Evolutionary conservation across 2,888 invertebrate species (phyloP), one percentile per base, ranked within the genome.

Genomic region (Graphium colonna): DNA sequence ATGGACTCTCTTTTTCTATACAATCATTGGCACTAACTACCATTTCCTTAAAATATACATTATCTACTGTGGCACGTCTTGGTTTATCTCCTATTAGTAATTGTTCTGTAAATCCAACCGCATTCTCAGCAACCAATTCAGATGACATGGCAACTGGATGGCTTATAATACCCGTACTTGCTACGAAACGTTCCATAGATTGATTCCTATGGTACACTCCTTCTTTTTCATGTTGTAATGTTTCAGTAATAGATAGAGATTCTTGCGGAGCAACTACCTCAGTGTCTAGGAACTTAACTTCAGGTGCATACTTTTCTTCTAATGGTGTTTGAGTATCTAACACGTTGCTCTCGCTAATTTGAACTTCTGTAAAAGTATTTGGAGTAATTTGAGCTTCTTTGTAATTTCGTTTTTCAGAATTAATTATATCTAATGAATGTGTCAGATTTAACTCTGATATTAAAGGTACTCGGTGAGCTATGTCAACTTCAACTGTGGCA

Each of bases 1-100:
- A 79, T 58, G 18, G 16, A 45, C 70, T 77, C 85, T 94, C 94
- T 57, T 85, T 88, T 82, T 94, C 94, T 57, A 86, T 91, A 18
- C 71, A 71, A 58, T 90, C 78, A 12, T 91, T 85, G 65, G 92
- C 91, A 41, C 84, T 89, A 39, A 90, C 80, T 18, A 91, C 68
- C 26, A 93, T 57, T 66, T 92, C 90, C 68, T 91, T 91, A 52
- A 90, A 74, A 36, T 90, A 81, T 43, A 91, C 78, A 60, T 91
- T 91, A 54, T 88, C 85, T 21, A 91, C 52, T n/a, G 69, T 77
- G 1, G 93, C 93, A 46, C 75, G 82, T 57, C 79, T 84, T 16
- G 72, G 60, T 18, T 62, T 55, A 10, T 59, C 56, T 46, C 56
- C 45, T 8, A 61, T 43, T 39, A 59, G 55, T 18, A 64, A 63